Percentiles rank a stretch among this genome's conserved stretches.
Evolutionary conservation across 2,797 vertebrate species (phyloP).

Genomic region (Tinamus major): DNA sequence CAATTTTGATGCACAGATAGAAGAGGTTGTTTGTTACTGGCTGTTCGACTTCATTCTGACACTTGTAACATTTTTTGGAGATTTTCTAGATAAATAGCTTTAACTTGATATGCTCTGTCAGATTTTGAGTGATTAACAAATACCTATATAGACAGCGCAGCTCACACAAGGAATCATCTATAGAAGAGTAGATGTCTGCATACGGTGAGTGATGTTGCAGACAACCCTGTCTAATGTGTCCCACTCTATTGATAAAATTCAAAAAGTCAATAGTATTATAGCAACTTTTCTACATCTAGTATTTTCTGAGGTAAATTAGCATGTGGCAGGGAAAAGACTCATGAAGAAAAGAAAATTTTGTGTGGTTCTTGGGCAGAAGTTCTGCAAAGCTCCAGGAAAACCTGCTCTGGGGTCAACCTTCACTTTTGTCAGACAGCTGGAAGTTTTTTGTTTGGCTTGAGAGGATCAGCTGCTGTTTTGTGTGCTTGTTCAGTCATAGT

Average conservation of each 20-base stretch:
- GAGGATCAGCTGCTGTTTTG: neutral
- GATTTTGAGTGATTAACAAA: neutral
- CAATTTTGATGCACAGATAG: neutral
- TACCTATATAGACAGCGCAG: neutral
- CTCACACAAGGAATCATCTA: neutral
- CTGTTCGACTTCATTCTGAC: neutral
- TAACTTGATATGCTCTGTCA: neutral
- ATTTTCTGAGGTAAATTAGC: neutral
- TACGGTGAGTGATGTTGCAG: neutral
- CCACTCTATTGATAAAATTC: neutral
- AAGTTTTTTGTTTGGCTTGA: neutral
- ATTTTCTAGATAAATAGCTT: neutral
- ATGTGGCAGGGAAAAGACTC: neutral
- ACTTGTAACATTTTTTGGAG: neutral
- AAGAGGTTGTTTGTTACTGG: neutral
- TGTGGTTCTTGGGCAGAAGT: neutral
- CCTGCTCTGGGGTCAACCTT: neutral
- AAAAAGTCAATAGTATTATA: neutral
- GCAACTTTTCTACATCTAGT: neutral
- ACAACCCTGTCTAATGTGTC: neutral
- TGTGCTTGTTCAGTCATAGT: neutral
- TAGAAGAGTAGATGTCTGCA: too few relatives aligned
- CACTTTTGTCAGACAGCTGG: neutral
- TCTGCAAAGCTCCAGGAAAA: neutral
- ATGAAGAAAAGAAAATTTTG: accelerated